phyloP scores from a whole-genome alignment of 2,797 vertebrate species.

The Danio choprae region DNA sequence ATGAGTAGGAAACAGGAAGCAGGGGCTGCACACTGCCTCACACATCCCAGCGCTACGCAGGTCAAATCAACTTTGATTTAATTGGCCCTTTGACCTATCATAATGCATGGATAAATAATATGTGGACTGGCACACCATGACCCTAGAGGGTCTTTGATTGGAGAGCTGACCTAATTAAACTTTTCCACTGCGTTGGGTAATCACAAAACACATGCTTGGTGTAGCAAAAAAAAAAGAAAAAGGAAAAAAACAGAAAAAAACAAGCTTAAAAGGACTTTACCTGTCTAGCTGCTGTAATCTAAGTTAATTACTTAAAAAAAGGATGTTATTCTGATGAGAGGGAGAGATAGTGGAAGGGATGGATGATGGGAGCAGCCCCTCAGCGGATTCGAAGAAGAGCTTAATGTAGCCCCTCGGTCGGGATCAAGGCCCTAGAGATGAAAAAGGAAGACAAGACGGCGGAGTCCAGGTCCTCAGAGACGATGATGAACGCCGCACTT shows the following conservation, averaged over 20 bases:
- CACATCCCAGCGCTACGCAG: conserved; percentile 40
- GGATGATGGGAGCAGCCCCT: conserved; percentile 14
- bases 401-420: conserved; percentile 51
- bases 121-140: background rate
- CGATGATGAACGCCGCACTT: conserved; percentile 41
- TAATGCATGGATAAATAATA: conserved; percentile 52
- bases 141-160: conserved; percentile 39
- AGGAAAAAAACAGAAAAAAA: background rate
- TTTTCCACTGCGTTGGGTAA: conserved; percentile 21
- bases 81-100: conserved; percentile 52
- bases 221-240: too few relatives aligned
- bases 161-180: conserved; percentile 36
- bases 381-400: conserved; percentile 24
- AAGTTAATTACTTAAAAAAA: conserved; percentile 45
- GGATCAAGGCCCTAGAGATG: conserved; percentile 54
- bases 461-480: conserved; percentile 43
- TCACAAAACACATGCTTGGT: conserved; percentile 6
- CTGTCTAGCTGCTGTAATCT: conserved; percentile 40
- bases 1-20: conserved; percentile 18
- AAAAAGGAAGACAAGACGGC: conserved; percentile 53
- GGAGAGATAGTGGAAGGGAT: conserved; percentile 3
- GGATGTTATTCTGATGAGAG: conserved; percentile 6
- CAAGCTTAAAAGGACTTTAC: conserved; percentile 38
- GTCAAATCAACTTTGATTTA: conserved; percentile 55
- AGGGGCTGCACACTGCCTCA: conserved; percentile 17